Evolutionary conservation across 1,140 invertebrate species (phyloP).

Genomic region (Sitobion miscanthi): DNA sequence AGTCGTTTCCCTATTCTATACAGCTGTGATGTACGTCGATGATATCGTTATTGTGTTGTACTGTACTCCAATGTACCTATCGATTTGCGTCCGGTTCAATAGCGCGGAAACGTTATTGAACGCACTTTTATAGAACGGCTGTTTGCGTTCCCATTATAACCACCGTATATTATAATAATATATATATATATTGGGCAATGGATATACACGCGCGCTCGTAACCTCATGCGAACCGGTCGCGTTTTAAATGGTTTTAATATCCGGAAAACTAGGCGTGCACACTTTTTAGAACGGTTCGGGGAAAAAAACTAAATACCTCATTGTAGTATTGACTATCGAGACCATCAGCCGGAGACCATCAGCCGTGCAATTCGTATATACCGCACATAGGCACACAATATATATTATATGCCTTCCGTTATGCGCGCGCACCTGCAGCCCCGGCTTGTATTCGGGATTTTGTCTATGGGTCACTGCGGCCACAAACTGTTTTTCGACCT

Average conservation of each 20-base stretch:
- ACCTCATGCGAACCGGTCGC: slow-evolving; percentile 20
- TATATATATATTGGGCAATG: background rate
- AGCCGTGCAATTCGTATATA: background rate
- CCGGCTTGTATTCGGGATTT: background rate
- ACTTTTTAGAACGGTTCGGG: background rate
- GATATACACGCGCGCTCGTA: background rate
- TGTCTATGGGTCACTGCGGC: background rate
- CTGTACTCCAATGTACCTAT: background rate
- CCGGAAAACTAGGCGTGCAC: slow-evolving; percentile 38
- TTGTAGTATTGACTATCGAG: background rate
- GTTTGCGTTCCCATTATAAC: background rate
- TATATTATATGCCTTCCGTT: background rate
- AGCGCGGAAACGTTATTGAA: slow-evolving; percentile 37
- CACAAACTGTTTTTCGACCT: background rate
- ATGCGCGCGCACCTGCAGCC: background rate
- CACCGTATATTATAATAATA: background rate
- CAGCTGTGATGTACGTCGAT: background rate
- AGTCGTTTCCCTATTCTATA: background rate
- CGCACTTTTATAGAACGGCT: background rate
- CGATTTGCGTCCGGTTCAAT: slow-evolving; percentile 18
- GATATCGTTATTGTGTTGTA: background rate
- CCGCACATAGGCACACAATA: background rate
- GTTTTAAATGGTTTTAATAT: slow-evolving; percentile 34
- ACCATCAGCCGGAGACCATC: background rate
- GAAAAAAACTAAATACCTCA: slow-evolving; percentile 1